Evolutionary conservation across 2,113 vertebrate genomes (phyloP), one percentile per base, ranked within the genome.

Genomic region (Alligator mississippiensis): DNA sequence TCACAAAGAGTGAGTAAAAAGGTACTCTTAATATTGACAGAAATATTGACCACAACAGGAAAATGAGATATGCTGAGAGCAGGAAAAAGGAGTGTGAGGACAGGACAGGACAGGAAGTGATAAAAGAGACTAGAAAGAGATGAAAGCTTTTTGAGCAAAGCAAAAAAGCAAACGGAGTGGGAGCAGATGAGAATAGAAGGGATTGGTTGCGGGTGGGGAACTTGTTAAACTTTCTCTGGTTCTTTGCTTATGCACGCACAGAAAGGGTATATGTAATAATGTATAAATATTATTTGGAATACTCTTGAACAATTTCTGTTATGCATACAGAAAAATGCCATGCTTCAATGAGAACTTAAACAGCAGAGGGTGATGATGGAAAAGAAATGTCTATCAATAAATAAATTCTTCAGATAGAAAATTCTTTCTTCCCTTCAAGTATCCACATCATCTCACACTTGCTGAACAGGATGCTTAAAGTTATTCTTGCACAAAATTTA

Each of bases 11-110:
- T 38, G 59, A 82, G 28, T 47, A 3, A 24, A 76, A 68, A 70
- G 54, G 63, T 81, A 15, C 7, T 1, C 0, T 17, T 21, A 47
- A 10, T 11, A 4, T 38, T 12, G 34, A 9, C 62, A 38, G 60
- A 62, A 38, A 19, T 28, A 1, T 0, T 1, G 6, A 3, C 30
- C 24, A 3, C 11, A 22, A 0, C 12, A 6, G 55, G 30, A 5
- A 70, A 54, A 27, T 11, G 30, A 17, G 27, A 10, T 4, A 1
- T 0, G 22, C 3, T 25, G 60, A 13, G 70, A 19, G 30, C 57
- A 63, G 57, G 25, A 21, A 12, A 1, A 76, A 18, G 19, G 2
- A 5, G 9, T 7, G 2, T 11, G 22, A 47, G 27, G 22, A 34
- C 34, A 34, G 34, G 34, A 34, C 1, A n/a, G 77, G 72, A 34